Conservation (phyloP, 2,888 invertebrate genomes). For the Acleris sparsana region DNA sequence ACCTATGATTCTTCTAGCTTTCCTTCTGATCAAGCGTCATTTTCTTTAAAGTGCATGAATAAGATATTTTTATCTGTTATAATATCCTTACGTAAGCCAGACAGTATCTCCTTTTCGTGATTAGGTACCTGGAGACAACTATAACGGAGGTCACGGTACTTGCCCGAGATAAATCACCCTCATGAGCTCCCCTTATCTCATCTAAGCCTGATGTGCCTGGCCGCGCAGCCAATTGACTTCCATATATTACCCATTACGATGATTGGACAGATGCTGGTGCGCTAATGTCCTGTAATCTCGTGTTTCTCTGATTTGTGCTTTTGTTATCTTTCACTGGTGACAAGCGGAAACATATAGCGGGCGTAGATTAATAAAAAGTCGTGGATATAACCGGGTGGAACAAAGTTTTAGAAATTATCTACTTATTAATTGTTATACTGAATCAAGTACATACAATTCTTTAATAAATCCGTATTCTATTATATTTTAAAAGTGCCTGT, state of each 20-base stretch:
- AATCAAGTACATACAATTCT: too few relatives aligned
- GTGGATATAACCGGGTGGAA: neutral
- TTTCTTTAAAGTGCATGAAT: slow-evolving; percentile 8
- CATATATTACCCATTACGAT: slow-evolving; percentile 48
- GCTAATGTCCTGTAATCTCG: slow-evolving; percentile 43
- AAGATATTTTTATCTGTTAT: neutral
- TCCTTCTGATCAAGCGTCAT: slow-evolving; percentile 3
- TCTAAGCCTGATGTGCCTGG: slow-evolving; percentile 42
- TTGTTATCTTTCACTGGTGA: slow-evolving; percentile 24
- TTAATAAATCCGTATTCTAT: too few relatives aligned
- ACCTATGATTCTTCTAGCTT: too few relatives aligned
- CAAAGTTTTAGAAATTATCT: neutral
- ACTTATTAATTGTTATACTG: neutral
- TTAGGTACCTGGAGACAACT: slow-evolving; percentile 35
- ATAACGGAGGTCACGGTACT: slow-evolving; percentile 38
- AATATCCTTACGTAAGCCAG: slow-evolving; percentile 21
- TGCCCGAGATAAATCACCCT: slow-evolving; percentile 43
- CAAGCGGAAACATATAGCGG: neutral
- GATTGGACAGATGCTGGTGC: slow-evolving; percentile 45
- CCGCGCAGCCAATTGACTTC: slow-evolving; percentile 45
- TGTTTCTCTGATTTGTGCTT: slow-evolving; percentile 39
- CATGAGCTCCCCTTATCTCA: slow-evolving; percentile 45
- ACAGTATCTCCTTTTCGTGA: slow-evolving; percentile 23
- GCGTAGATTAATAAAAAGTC: neutral
- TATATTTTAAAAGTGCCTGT: too few relatives aligned